Evolutionary conservation across 2,113 vertebrate species (phyloP), one percentile per base, ranked within the genome.

Genomic region (Trematomus loennbergii): DNA sequence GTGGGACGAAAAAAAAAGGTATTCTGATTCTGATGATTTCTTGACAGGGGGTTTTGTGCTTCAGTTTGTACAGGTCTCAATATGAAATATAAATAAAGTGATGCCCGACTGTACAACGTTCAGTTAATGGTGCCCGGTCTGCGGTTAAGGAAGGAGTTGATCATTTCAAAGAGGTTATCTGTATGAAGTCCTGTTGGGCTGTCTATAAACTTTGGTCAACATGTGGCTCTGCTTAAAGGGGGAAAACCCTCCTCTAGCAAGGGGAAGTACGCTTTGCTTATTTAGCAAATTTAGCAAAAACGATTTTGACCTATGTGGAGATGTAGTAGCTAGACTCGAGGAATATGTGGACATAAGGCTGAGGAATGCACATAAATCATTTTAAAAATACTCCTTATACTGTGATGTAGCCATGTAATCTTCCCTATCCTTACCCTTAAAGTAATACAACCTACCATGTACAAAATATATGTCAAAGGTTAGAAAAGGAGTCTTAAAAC

Each of bases 221-320:
- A 63, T 54, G 33, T 52, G 25, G n/a, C 12, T 13, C 3, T 29
- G 16, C 18, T 72, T 53, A 1, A 8, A 9, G 5, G 12, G 12
- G n/a, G 36, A 52, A 25, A 54, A 40, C 9, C 25, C 16, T 3
- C 12, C 10, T 33, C 10, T 43, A 16, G 48, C 45, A 8, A 63
- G 72, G 59, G 79, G 76, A 86, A 89, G 81, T 75, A 25, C 5
- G 7, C 12, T 82, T 79, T 79, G 85, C 79, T 89, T 79, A 68
- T 76, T 72, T 82, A 62, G 81, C 75, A 68, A 54, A 57, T 55
- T 72, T 29, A 46, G 58, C 70, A 83, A 67, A 84, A 53, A 48
- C 58, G 20, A 20, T 73, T 81, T 22, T 61, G 58, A 81, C 59
- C 60, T 63, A 11, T 63, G 18, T 83, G 18, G 86, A 72, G 77